Base-by-base conservation (phyloP, 1,140 invertebrate genomes). In the Drosophila nikananu region DNA sequence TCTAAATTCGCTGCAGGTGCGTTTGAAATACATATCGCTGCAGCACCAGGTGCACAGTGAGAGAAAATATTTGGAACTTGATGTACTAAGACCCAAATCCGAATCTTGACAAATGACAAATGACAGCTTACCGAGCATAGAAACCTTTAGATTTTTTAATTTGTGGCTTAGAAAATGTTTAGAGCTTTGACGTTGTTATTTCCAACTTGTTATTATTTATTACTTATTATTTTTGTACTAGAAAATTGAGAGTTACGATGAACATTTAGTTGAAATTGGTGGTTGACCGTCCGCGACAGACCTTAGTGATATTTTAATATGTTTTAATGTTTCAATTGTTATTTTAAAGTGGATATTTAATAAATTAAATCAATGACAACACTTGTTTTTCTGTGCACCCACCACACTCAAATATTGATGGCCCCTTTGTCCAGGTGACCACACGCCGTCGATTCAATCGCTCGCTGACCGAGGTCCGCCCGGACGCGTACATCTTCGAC, bases 401-500 rank as follows among this genome's bases (percentile, higher is more conserved):
- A 17, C 37, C 19, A 17, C 15, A 12, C 44, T 35, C 5, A 4
- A 2, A 25, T 57, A 30, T 30, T 13, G 19, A 27, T 37, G 48
- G 12, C 30, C 21, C 21, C 19, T 39, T 15, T 39, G 44, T 68
- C 9, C 44, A 93, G 92, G 91, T 93, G 19, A 83, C 91, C n/a
- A 93, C 84, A 49, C 91, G 95, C 9, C 93, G 94, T 23, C 93
- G 94, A 65, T 93, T 95, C 7, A 93, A 95, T 37, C 92, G 95
- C 39, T 96, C 95, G 5, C 86, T 96, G 41, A 96, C 95, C 1
- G 96, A 96, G 80, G 95, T 95, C 21, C 92, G 95, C 12, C 94
- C 94, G 15, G 95, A 95, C 61, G 94, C 94, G 21, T 94, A 94
- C 60, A 94, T 94, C 39, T 93, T 94, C 67, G 94, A 95, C 76